Conservation (phyloP, 1,140 invertebrate species). For the Portunus trituberculatus region DNA sequence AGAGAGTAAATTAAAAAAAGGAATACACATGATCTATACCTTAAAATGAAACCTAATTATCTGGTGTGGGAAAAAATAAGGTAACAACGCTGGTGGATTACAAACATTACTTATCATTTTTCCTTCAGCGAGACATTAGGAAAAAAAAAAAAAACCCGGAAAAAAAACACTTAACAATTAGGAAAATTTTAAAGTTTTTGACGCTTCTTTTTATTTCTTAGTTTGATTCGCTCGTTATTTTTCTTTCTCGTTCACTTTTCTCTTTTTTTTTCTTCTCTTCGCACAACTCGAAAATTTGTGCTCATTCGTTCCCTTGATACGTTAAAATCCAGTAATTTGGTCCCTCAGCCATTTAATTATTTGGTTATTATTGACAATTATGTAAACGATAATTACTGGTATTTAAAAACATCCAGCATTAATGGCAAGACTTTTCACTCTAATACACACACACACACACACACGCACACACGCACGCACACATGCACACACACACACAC, state of each 20-base stretch:
- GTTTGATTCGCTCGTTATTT: too few species aligned
- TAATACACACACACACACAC: not conserved
- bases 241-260: not conserved
- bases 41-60: constrained; percentile 2
- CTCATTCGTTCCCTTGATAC: not conserved
- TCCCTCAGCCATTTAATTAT: constrained; percentile 29
- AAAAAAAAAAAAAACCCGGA: not conserved
- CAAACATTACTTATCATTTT: not conserved
- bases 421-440: not conserved
- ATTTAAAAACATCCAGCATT: not conserved
- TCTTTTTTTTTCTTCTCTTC: not conserved
- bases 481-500: not conserved
- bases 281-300: not conserved
- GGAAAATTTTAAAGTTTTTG: not conserved
- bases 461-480: not conserved
- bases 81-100: not conserved
- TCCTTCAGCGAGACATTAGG: not conserved
- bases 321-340: constrained; percentile 7
- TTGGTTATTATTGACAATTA: not conserved
- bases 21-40: not conserved
- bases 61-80: not conserved
- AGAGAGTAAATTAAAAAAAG: not conserved
- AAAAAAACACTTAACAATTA: not conserved
- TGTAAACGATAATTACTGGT: not conserved
- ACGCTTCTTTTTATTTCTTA: not conserved